A percentile compares a stretch with the other conserved stretches of the same genome.
phyloP scores from a whole-genome alignment of 2,113 vertebrate species.

The Dendropsophus ebraccatus region DNA sequence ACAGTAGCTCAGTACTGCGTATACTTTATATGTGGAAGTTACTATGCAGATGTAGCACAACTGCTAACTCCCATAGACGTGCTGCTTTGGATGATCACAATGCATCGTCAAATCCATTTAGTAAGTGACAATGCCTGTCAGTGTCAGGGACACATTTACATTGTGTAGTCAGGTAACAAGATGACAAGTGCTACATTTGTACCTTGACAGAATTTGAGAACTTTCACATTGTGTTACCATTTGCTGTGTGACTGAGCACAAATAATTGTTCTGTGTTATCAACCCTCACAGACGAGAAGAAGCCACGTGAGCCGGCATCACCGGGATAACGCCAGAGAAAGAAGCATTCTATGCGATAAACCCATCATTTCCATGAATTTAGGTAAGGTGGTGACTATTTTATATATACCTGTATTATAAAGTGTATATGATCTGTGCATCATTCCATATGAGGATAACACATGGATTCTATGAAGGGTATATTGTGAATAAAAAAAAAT shows the following conservation, averaged over 20 bases:
- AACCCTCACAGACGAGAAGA: not conserved
- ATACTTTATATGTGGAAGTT: not conserved
- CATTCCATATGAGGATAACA: too few species aligned
- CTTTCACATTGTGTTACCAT: slow-evolving; percentile 4
- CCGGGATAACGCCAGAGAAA: not conserved
- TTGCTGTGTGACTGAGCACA: not conserved
- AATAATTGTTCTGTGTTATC: not conserved
- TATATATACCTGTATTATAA: not conserved
- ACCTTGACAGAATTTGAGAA: not conserved
- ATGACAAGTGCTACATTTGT: not conserved
- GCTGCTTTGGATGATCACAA: too few species aligned
- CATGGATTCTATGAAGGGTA: too few species aligned
- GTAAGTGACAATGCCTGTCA: not conserved
- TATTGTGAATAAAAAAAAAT: too few species aligned
- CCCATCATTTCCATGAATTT: not conserved
- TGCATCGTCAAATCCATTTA: not conserved
- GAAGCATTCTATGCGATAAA: not conserved
- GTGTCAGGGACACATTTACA: not conserved
- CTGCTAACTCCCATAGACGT: not conserved
- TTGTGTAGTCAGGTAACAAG: not conserved
- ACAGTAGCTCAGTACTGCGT: too few species aligned
- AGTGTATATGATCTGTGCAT: not conserved
- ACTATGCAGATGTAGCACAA: not conserved
- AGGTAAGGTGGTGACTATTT: not conserved
- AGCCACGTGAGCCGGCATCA: not conserved